Evolutionary conservation across 2,113 vertebrate genomes (phyloP), one percentile per base, ranked within the genome.

Genomic region (Spea multiplicata): DNA sequence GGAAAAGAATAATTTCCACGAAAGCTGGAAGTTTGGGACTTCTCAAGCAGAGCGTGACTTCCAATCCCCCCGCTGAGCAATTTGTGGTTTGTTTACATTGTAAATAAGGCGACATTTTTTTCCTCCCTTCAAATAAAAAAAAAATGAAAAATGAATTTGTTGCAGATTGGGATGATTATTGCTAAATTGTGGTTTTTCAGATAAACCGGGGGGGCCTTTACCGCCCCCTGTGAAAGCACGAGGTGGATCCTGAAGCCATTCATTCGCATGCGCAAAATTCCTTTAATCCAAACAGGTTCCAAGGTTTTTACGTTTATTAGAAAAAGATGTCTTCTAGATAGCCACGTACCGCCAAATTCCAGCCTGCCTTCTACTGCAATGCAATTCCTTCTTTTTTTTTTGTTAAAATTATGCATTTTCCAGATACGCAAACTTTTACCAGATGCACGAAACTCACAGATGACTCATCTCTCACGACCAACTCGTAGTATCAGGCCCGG

Each of bases 381-480:
- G 85, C 85, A 84, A 12, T 59, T 59, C 30, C 30, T 59, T 59
- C n/a, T 53, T 91, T 86, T 86, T 90, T 83, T 82, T 80, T 91
- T 83, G 83, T 80, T 81, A 72, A 79, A 85, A 88, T 88, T 73
- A 94, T 57, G 59, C 83, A 85, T 85, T 93, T 93, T 87, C 90
- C 85, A 86, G 86, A 90, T 91, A 88, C 87, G 83, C 83, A 94
- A 95, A 94, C 89, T 87, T 90, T 90, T 92, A 93, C 90, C 95
- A 96, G 93, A 96, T 94, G 92, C 88, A 91, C 84, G 64, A 88
- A 92, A 91, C 87, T 90, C 88, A 89, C 45, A 81, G 88, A 92
- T 92, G 69, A 94, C 91, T 93, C 90, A 91, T 94, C 89, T 90
- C 87, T 90, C 86, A 87, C 84, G 87, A 86, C 86, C 92, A 93